Evolutionary conservation across 2,888 invertebrate species (phyloP).

Genomic region (Sinelater perroti): DNA sequence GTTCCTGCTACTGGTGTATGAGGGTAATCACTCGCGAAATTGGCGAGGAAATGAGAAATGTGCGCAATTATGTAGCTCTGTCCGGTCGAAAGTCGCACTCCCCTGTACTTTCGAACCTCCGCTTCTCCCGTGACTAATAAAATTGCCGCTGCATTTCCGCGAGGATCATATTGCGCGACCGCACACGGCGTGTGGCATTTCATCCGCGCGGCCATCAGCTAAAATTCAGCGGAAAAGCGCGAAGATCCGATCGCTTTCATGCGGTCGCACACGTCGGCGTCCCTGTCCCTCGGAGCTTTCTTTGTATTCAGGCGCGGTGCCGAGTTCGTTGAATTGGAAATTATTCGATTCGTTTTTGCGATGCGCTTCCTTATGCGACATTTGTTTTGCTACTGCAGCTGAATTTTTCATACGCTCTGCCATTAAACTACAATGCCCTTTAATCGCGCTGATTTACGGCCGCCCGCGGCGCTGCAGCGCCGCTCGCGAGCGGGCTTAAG

Average conservation of each 20-base stretch:
- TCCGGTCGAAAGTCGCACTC: too few relatives aligned
- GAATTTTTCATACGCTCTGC: conserved; percentile 24
- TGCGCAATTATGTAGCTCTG: too few relatives aligned
- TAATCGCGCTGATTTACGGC: conserved; percentile 23
- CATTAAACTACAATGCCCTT: conserved; percentile 21
- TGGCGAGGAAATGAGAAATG: too few relatives aligned
- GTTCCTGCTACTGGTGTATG: too few relatives aligned
- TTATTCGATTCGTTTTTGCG: conserved; percentile 41
- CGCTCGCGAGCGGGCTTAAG: not conserved
- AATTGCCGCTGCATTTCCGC: conserved; percentile 9
- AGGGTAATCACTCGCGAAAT: too few relatives aligned
- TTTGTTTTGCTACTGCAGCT: conserved; percentile 33
- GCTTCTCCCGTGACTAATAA: conserved; percentile 2
- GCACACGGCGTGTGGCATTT: conserved; percentile 23
- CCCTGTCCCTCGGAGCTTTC: conserved; percentile 36
- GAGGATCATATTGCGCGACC: conserved; percentile 19
- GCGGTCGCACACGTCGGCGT: conserved; percentile 40
- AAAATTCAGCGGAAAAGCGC: conserved; percentile 36
- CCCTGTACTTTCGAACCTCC: too few relatives aligned
- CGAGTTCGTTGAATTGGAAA: conserved; percentile 43
- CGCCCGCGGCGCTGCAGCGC: not conserved
- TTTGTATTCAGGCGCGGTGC: conserved; percentile 38
- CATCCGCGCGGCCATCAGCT: conserved; percentile 18
- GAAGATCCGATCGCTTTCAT: conserved; percentile 39
- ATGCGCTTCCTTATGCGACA: conserved; percentile 37